These are phyloP conservation scores for Trinectes maculatus DNA, from an alignment of 2,113 vertebrate species.

Conservation along the genomic window DNA sequence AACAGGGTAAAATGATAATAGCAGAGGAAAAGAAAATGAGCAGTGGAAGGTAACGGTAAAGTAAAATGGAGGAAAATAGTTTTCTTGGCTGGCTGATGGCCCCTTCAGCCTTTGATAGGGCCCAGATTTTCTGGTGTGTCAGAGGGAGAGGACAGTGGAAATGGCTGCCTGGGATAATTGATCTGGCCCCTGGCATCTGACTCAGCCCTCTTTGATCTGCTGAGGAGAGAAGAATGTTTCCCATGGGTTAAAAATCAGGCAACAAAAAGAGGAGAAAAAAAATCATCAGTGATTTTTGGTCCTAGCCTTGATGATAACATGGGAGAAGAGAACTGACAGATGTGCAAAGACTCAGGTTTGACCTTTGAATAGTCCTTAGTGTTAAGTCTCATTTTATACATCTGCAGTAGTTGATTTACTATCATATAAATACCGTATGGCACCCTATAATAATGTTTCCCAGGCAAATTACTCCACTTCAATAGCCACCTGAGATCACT, in stretches of 20 bases:
- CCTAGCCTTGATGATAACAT: constrained; percentile 33
- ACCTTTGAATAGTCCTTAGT: background rate
- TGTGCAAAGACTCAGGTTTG: constrained; percentile 10
- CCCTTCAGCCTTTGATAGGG: constrained; percentile 64
- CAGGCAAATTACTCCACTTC: background rate
- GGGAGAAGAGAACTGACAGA: constrained; percentile 28
- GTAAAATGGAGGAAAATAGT: constrained; percentile 62
- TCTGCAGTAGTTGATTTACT: constrained; percentile 3
- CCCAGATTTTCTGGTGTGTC: constrained; percentile 68
- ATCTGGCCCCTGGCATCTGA: constrained; percentile 71
- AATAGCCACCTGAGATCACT: background rate
- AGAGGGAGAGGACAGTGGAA: constrained; percentile 71
- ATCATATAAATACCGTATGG: background rate
- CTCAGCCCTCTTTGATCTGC: constrained; percentile 71
- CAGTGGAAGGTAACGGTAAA: constrained; percentile 44
- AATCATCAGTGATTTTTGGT: constrained; percentile 15
- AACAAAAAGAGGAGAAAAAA: constrained; percentile 23
- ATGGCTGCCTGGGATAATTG: constrained; percentile 73
- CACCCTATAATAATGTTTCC: background rate
- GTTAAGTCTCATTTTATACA: background rate
- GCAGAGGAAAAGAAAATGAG: constrained; percentile 57
- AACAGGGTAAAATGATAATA: constrained; percentile 47
- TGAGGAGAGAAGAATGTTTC: constrained; percentile 64
- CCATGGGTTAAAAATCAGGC: constrained; percentile 55
- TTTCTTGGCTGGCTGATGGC: constrained; percentile 57